These are phyloP conservation scores for Intellagama lesueurii DNA, from an alignment of 2,797 vertebrate species.

Conservation along the genomic window DNA sequence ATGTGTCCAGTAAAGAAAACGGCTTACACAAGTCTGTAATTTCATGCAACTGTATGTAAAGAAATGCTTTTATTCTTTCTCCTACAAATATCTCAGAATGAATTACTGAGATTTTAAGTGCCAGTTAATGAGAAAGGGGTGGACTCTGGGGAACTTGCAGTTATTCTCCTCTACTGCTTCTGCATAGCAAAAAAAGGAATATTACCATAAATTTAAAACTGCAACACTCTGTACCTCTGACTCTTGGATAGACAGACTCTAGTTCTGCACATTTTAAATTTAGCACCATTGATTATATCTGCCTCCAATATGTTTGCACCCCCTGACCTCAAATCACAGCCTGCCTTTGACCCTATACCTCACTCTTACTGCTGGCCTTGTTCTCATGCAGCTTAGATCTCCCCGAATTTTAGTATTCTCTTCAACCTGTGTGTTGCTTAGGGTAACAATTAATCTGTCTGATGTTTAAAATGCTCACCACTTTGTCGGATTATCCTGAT, in stretches of 20 bases:
- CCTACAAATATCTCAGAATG: too few species aligned
- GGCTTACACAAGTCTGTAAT: too few species aligned
- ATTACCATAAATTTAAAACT: too few species aligned
- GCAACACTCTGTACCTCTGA: background rate
- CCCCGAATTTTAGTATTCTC: conserved; percentile 32
- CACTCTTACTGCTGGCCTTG: background rate
- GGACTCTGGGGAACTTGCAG: too few species aligned
- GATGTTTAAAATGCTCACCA: conserved; percentile 52
- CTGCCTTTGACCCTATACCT: background rate
- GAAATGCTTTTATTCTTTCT: too few species aligned
- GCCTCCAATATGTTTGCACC: background rate
- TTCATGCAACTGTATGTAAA: too few species aligned
- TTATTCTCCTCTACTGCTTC: too few species aligned
- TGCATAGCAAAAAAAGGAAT: too few species aligned
- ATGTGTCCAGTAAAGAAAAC: too few species aligned
- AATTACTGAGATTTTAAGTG: too few species aligned
- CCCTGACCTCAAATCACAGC: background rate
- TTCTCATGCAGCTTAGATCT: background rate
- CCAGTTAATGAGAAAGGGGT: too few species aligned
- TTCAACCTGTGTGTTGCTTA: background rate
- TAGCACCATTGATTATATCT: too few species aligned
- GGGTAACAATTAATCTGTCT: conserved; percentile 61
- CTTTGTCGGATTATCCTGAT: conserved; percentile 78
- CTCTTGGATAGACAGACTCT: background rate
- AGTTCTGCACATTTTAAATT: background rate